Evolutionary conservation across 2,113 vertebrate species (phyloP).

Genomic region (Desmodus rotundus): DNA sequence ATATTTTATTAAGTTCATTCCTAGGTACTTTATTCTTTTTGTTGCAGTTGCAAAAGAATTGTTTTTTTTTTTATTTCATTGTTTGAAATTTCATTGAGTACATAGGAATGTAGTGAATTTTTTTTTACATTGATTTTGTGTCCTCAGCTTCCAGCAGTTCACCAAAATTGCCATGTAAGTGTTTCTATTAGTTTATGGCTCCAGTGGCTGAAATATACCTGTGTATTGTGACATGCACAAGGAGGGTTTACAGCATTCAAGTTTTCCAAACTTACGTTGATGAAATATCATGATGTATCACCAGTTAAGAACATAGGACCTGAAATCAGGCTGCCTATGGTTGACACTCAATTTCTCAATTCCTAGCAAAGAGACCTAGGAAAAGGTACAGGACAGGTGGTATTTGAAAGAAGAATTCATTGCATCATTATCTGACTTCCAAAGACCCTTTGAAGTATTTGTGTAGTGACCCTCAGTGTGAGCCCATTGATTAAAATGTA

Average conservation of each 20-base stretch:
- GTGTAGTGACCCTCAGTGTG: neutral
- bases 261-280: neutral
- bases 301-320: neutral
- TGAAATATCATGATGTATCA: fast-evolving
- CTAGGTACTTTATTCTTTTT: neutral
- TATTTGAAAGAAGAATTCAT: constrained; percentile 4
- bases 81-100: neutral
- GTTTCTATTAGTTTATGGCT: neutral
- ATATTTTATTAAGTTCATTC: neutral
- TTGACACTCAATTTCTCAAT: neutral
- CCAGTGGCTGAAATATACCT: neutral
- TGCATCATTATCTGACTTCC: constrained; percentile 21
- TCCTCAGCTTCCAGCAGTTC: neutral
- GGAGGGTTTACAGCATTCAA: neutral
- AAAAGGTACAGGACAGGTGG: neutral
- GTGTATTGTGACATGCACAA: neutral
- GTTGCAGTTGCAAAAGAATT: neutral
- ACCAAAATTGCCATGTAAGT: neutral
- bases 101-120: neutral
- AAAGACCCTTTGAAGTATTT: neutral
- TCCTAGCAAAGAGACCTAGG: neutral
- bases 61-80: neutral
- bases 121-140: neutral
- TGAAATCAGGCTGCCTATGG: neutral
- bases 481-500: neutral